Base-by-base conservation (phyloP, 1,140 invertebrate genomes). In the Vanessa tameamea region DNA sequence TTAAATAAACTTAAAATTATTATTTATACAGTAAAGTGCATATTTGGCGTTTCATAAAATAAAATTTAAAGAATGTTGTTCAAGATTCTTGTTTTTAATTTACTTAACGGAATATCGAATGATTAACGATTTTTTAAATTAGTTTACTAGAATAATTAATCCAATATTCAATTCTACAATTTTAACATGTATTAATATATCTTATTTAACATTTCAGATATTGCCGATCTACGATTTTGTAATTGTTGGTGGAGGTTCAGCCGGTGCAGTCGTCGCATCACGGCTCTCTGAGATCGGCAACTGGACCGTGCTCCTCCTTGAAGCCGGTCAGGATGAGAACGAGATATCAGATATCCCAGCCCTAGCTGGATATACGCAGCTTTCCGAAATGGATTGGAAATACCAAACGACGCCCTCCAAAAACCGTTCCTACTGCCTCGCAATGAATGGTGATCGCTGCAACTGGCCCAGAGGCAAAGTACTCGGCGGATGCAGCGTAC, bases 181-280 rank as follows among this genome's bases (percentile, higher is more conserved):
- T 43, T 8, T 43, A 43, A 14, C 14, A 0, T 64, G 64, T 23
- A 66, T 69, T 16, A 51, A 16, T 3, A 66, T 23, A 23, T 71
- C 50, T 73, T 12, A 55, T 77, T 65, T 77, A 76, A 20, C 64
- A 79, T 93, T 88, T 31, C 93, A 97, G 96, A 85, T 97, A 72
- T 85, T 95, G 78, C 94, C 94, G 68, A 95, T 95, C 83, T 97
- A 97, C 92, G 96, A 97, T 86, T 97, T 97, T 80, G 95, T 97
- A 81, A 95, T 97, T 80, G 95, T 99, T 50, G 98, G 98, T n/a
- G 97, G 96, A n/a, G 98, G 96, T 7, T 98, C 97, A 3, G 97
- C 98, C 0, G 98, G 98, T 20, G 97, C 97, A 7, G 98, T 99
- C n/a, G 93, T 99, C 47, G 98, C 98, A 9, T 98, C 96, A 67